Evolutionary conservation across 2,113 vertebrate species (phyloP).

Genomic region (Chionodraco myersi): DNA sequence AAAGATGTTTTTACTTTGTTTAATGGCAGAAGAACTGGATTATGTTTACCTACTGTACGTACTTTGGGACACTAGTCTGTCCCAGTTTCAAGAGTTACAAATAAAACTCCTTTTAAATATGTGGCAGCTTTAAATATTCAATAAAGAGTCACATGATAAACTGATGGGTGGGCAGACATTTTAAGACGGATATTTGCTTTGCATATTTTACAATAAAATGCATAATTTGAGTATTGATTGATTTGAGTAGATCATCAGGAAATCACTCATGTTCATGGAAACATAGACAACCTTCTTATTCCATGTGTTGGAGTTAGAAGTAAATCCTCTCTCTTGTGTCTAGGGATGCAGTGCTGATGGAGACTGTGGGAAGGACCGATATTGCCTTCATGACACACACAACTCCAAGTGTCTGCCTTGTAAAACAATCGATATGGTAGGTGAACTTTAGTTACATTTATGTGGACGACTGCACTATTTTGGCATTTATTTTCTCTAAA

Average conservation of each 20-base stretch:
- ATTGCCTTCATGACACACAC: conserved; percentile 85
- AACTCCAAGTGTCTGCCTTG: conserved; percentile 88
- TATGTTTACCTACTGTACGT: conserved; percentile 12
- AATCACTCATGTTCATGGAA: no score
- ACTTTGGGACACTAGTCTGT: conserved; percentile 9
- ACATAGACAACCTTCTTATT: background rate
- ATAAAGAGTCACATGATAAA: no score
- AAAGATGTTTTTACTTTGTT: background rate
- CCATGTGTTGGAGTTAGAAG: background rate
- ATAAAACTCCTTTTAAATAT: conserved; percentile 30
- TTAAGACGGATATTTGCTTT: no score
- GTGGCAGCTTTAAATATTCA: background rate
- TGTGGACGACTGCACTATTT: background rate
- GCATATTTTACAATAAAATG: no score
- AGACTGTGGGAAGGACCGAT: conserved; percentile 88
- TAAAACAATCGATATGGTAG: conserved; percentile 85
- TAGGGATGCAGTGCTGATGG: conserved; percentile 91
- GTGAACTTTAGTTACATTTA: conserved; percentile 40
- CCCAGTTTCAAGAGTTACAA: conserved; percentile 23
- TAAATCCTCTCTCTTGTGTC: conserved; percentile 21
- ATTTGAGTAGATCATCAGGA: no score
- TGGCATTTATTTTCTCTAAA: background rate
- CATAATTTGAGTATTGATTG: no score
- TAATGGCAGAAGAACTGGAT: background rate
- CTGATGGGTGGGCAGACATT: no score